Evolutionary conservation across 2,797 vertebrate species (phyloP), one percentile per base, ranked within the genome.

Genomic region (Myripristis murdjan): DNA sequence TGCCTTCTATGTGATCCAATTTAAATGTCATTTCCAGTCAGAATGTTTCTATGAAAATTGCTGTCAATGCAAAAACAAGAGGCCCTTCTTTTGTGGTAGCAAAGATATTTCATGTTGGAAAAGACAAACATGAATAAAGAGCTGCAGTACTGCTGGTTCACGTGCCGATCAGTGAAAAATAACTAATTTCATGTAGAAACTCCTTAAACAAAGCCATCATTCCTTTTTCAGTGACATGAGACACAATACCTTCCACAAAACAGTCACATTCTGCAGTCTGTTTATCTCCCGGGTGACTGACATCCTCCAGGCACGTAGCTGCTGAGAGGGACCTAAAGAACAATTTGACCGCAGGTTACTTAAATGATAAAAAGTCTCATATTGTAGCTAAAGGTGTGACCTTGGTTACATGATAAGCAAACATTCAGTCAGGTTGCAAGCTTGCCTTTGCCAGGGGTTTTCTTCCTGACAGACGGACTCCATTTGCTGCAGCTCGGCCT

Each of bases 221-320:
- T 26, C 35, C 15, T 15, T 65, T 22, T 7, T 39, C 9, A 39
- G 18, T 26, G n/a, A 48, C 7, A 31, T 26, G 31, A n/a, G 8
- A 57, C 9, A 35, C 16, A 18, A 39, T 91, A 97, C 97, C 96
- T 96, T 86, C 95, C 96, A 96, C 54, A 97, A 83, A 73, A 97
- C 86, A 0, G 88, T 95, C 71, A 96, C 90, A 37, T 70, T 82
- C 73, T 4, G 87, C 64, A 63, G 77, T 59, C 87, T 61, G 0
- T 87, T 28, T 0, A 14, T 37, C 6, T 74, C 16, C 0, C 0
- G 8, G 7, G 55, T 59, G 31, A 79, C 86, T 23, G 95, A 67
- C 33, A 76, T 77, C 62, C 95, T 87, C 97, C 97, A 97, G 26
- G 93, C 93, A 0, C 86, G 77, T 6, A 95, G 83, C 15, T 81